Conservation (phyloP, 2,797 vertebrate genomes). For the Graptemys geographica region DNA sequence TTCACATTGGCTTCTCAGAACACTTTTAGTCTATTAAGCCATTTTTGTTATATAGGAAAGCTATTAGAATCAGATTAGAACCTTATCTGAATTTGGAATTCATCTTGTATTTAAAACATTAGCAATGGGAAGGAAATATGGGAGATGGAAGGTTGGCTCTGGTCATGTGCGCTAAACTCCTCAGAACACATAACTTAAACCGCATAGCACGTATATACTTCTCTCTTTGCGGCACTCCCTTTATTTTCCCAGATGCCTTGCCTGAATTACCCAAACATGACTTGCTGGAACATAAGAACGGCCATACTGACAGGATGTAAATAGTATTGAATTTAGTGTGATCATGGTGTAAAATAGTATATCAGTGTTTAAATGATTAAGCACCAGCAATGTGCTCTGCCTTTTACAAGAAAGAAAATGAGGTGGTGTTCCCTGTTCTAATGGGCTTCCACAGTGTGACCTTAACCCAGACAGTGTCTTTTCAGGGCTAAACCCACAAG, state of each 20-base stretch:
- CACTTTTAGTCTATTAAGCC: not conserved
- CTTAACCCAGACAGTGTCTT: not conserved
- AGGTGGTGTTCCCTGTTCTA: not conserved
- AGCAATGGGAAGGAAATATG: not conserved
- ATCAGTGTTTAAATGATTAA: not conserved
- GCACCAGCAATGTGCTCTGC: not conserved
- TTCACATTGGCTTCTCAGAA: constrained; percentile 5
- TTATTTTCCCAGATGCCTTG: constrained; percentile 25
- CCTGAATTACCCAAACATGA: constrained; percentile 20
- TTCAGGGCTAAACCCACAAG: not conserved
- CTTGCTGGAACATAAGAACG: not conserved
- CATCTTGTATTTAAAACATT: not conserved
- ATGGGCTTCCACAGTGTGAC: not conserved
- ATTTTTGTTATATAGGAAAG: constrained; percentile 3
- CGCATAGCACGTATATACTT: not conserved
- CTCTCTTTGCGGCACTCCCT: not conserved
- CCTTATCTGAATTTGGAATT: not conserved
- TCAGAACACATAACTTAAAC: constrained; percentile 46
- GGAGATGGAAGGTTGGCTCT: not conserved
- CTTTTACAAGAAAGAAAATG: not conserved
- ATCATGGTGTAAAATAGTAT: not conserved
- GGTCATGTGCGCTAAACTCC: constrained; percentile 13
- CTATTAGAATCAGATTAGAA: not conserved
- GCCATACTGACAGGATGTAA: no score
- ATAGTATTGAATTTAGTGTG: not conserved